These are phyloP conservation scores for Agrypnus murinus DNA, from an alignment of 2,888 invertebrate species.

Conservation along the genomic window DNA sequence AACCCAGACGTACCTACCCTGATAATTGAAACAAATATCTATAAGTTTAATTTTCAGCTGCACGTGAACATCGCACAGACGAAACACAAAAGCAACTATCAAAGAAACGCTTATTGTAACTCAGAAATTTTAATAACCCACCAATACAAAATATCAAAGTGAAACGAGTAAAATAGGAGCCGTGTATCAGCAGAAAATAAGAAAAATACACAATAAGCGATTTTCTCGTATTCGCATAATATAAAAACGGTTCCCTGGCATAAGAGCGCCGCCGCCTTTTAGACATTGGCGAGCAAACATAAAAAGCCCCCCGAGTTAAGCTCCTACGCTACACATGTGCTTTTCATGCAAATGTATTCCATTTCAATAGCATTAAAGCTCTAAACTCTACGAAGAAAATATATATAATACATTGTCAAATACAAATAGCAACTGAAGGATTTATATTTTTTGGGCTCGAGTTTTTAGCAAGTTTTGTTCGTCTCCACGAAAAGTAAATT, in stretches of 20 bases:
- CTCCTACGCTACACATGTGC: conserved; percentile 61
- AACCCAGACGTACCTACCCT: too few relatives aligned
- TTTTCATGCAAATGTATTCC: conserved; percentile 64
- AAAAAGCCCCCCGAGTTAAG: conserved; percentile 69
- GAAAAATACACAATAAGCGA: conserved; percentile 49
- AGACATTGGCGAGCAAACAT: conserved; percentile 72
- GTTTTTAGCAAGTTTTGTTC: too few relatives aligned
- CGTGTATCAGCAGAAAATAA: conserved; percentile 48
- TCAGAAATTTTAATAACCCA: too few relatives aligned
- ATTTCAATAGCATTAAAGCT: conserved; percentile 63
- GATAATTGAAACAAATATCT: too few relatives aligned
- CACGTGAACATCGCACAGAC: too few relatives aligned
- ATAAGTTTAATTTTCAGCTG: too few relatives aligned
- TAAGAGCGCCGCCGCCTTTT: conserved; percentile 56
- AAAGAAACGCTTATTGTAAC: too few relatives aligned
- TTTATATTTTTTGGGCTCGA: conserved; percentile 3
- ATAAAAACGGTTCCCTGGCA: conserved; percentile 36
- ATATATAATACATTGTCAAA: conserved; percentile 61
- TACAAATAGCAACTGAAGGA: conserved; percentile 39
- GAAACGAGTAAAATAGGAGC: conserved; percentile 30
- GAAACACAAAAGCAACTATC: too few relatives aligned
- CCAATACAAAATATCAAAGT: conserved; percentile 15
- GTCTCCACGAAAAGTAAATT: too few relatives aligned
- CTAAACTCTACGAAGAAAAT: conserved; percentile 59
- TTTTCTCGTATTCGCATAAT: conserved; percentile 41